These are phyloP conservation scores for Uromys caudimaculatus DNA, from an alignment of 2,797 vertebrate species.

Conservation along the genomic window DNA sequence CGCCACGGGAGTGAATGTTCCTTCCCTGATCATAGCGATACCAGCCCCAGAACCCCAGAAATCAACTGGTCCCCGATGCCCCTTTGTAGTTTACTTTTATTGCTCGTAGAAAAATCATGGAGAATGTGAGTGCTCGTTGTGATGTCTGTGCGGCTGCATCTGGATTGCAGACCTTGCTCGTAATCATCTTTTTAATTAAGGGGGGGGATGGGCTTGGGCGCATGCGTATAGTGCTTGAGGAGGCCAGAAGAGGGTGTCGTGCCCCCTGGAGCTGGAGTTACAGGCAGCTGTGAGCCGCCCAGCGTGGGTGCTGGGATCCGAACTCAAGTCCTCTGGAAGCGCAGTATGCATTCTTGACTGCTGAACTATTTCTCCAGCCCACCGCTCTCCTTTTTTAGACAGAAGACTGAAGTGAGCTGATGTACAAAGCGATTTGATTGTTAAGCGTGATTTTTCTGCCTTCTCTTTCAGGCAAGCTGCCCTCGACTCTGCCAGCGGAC, in stretches of 20 bases:
- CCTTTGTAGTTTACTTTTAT: conserved; percentile 69
- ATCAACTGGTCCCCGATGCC: conserved; percentile 17
- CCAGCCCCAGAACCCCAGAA: not conserved
- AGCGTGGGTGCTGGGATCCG: not conserved
- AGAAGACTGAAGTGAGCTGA: conserved; percentile 52
- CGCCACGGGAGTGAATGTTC: not conserved
- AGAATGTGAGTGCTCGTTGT: conserved; percentile 34
- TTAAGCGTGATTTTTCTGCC: conserved; percentile 57
- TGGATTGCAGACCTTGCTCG: conserved; percentile 50
- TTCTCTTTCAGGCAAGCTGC: conserved; percentile 59
- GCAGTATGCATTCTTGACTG: not conserved
- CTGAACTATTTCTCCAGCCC: not conserved
- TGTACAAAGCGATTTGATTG: conserved; percentile 32
- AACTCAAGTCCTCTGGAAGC: not conserved
- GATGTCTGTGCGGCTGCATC: conserved; percentile 34
- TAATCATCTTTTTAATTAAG: conserved; percentile 29
- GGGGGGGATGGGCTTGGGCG: too few relatives aligned
- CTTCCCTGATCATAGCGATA: conserved; percentile 24
- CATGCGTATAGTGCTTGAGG: not conserved
- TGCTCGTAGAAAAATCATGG: conserved; percentile 51
- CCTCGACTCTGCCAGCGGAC: conserved; percentile 45
- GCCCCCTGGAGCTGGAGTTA: not conserved
- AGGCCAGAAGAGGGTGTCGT: not conserved
- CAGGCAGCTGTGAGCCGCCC: not conserved
- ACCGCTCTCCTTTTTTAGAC: conserved; percentile 12